A percentile compares a stretch with the other conserved stretches of the same genome.
phyloP scores from a whole-genome alignment of 2,888 invertebrate species.

The Heteromurus nitidus region DNA sequence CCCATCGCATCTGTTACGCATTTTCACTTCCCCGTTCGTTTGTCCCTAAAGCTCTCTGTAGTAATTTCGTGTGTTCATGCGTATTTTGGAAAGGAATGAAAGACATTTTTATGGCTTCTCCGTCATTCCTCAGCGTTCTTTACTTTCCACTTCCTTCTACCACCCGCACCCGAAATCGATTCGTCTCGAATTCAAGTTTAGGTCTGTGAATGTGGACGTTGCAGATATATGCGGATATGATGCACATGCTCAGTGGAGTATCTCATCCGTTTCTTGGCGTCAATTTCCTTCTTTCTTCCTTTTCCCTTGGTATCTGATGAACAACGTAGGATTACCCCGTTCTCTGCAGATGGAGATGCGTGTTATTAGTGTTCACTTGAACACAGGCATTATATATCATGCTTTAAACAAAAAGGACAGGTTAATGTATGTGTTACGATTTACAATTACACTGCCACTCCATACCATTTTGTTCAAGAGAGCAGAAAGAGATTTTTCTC shows the following conservation, averaged over 20 bases:
- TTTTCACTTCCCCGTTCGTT: slow-evolving; percentile 2
- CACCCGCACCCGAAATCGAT: no score
- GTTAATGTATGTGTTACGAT: slow-evolving; percentile 14
- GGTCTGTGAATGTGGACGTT: slow-evolving; percentile 5
- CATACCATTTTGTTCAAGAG: no score
- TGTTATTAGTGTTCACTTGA: no score
- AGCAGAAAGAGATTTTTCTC: no score
- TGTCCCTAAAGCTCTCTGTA: no score
- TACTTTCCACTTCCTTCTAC: slow-evolving; percentile 11
- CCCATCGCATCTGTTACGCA: slow-evolving; percentile 23
- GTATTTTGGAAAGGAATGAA: slow-evolving; percentile 50
- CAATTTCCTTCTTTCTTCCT: slow-evolving; percentile 21
- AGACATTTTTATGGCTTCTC: slow-evolving; percentile 52
- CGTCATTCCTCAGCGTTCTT: no score
- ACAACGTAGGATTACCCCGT: no score
- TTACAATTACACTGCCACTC: no score
- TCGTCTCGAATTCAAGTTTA: not conserved
- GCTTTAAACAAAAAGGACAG: slow-evolving; percentile 39
- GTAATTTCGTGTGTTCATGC: slow-evolving; percentile 8
- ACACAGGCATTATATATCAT: not conserved
- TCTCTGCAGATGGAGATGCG: no score
- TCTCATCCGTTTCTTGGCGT: slow-evolving; percentile 41
- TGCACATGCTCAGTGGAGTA: not conserved
- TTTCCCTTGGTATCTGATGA: slow-evolving; percentile 2
- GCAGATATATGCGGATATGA: not conserved